Percentiles rank a stretch among this genome's conserved stretches.
Conservation (phyloP, 2,113 vertebrate species). For the Hylia prasina region DNA sequence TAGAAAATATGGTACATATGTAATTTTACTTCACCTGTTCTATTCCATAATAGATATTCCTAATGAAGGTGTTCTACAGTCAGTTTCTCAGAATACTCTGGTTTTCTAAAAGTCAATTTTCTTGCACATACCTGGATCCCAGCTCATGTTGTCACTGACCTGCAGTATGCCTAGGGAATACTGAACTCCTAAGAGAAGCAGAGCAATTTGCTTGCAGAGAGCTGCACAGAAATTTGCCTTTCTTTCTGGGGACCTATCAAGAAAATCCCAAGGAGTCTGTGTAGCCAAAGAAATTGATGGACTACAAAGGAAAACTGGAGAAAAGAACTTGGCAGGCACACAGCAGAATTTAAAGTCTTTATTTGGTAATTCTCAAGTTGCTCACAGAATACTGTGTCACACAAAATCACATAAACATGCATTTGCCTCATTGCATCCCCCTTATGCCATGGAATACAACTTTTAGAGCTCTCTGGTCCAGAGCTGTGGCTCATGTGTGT, state of each 20-base stretch:
- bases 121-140: background rate
- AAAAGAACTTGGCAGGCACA: background rate
- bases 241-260: accelerated
- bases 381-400: background rate
- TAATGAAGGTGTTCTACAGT: background rate
- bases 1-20: background rate
- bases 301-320: background rate
- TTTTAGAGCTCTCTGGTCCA: background rate
- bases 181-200: background rate
- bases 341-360: background rate
- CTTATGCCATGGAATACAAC: background rate
- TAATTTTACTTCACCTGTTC: background rate
- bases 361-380: background rate
- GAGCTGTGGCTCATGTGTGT: background rate
- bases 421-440: background rate
- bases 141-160: background rate
- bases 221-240: background rate
- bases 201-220: background rate
- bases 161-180: background rate
- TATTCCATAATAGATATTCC: background rate
- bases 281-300: background rate
- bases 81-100: background rate
- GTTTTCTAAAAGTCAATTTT: background rate
- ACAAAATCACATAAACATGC: background rate
- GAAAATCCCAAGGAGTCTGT: background rate